phyloP scores from a whole-genome alignment of 2,113 vertebrate species.

The Ornithorhynchus anatinus region DNA sequence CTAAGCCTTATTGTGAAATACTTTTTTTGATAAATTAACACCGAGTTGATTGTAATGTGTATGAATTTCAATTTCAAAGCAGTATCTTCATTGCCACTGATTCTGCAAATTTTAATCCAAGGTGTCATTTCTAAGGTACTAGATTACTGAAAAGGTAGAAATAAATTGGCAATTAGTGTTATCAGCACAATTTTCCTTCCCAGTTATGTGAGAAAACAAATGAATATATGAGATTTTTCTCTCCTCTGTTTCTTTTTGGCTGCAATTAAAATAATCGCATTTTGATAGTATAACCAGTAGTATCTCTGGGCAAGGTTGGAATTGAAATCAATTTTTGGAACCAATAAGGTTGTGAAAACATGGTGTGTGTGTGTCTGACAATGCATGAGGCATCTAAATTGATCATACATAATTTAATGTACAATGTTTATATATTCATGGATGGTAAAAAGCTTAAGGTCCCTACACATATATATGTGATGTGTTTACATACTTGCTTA shows the following conservation, averaged over 20 bases:
- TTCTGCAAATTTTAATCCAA: conserved; percentile 58
- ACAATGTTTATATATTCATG: conserved; percentile 49
- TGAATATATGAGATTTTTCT: conserved; percentile 59
- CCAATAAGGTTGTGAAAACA: conserved; percentile 71
- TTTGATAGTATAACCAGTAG: conserved; percentile 56
- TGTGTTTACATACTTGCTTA: neutral
- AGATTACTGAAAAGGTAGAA: conserved; percentile 63
- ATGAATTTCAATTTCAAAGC: conserved; percentile 52
- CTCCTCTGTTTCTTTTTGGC: conserved; percentile 75
- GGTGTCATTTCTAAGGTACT: conserved; percentile 63
- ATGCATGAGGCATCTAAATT: conserved; percentile 78
- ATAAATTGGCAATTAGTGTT: conserved; percentile 61
- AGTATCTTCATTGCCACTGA: conserved; percentile 55
- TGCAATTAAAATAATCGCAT: conserved; percentile 29
- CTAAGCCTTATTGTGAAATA: conserved; percentile 31
- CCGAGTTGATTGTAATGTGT: conserved; percentile 45
- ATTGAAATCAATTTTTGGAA: conserved; percentile 81
- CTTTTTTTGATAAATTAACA: conserved; percentile 37
- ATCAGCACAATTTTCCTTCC: conserved; percentile 56
- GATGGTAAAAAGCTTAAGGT: conserved; percentile 70
- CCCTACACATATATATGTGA: neutral
- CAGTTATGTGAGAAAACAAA: conserved; percentile 26
- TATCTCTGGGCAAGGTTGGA: conserved; percentile 86
- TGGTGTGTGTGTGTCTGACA: conserved; percentile 84
- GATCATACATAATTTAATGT: conserved; percentile 55